phyloP scores from a whole-genome alignment of 2,113 vertebrate genomes.

The Barbus barbus region DNA sequence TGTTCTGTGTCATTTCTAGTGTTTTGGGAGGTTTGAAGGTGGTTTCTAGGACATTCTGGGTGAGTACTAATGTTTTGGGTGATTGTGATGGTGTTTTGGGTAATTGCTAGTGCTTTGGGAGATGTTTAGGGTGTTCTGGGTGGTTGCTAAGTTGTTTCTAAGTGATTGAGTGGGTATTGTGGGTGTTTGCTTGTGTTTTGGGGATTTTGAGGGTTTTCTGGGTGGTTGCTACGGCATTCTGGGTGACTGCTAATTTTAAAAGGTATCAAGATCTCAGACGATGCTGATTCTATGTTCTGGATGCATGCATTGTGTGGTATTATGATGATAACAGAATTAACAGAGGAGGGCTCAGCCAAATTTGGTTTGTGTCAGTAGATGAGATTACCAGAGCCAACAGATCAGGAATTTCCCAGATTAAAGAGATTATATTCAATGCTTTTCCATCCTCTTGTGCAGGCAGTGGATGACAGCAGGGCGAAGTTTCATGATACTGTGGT shows the following conservation, averaged over 20 bases:
- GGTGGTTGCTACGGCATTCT: too few relatives aligned
- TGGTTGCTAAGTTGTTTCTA: too few relatives aligned
- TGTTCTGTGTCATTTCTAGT: too few relatives aligned
- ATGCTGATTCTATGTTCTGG: background rate
- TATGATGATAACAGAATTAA: slow-evolving; percentile 1
- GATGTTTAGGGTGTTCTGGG: too few relatives aligned
- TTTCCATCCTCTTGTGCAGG: slow-evolving; percentile 13
- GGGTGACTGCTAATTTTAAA: background rate
- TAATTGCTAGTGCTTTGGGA: too few relatives aligned
- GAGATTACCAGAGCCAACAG: slow-evolving; percentile 9
- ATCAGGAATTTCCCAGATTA: slow-evolving; percentile 25
- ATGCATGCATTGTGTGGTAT: background rate
- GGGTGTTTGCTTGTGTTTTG: too few relatives aligned
- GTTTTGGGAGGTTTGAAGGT: too few relatives aligned
- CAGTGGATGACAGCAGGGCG: background rate
- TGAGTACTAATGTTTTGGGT: too few relatives aligned
- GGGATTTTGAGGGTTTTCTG: too few relatives aligned
- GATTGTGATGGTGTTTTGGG: too few relatives aligned
- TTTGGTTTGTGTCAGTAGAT: slow-evolving; percentile 15
- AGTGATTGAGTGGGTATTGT: too few relatives aligned
- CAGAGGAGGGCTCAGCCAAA: slow-evolving; percentile 7
- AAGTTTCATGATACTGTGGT: background rate
- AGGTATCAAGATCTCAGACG: background rate
- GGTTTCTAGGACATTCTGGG: too few relatives aligned
- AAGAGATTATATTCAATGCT: slow-evolving; percentile 14